phyloP scores from a whole-genome alignment of 23 tunicate species.

The Halocynthia aurantium region DNA sequence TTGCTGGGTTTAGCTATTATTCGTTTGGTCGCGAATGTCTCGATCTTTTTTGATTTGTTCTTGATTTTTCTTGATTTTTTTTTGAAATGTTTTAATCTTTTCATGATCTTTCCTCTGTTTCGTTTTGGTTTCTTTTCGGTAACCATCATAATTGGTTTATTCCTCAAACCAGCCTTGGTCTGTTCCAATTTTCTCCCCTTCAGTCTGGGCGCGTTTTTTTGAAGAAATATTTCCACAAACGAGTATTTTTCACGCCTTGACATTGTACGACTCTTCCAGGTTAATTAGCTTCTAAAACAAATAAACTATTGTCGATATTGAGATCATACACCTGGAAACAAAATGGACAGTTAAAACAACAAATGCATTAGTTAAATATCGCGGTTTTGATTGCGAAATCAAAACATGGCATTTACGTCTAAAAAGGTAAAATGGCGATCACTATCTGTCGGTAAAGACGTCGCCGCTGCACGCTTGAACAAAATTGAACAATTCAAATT shows the following conservation, averaged over 20 bases:
- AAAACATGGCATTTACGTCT: too few relatives aligned
- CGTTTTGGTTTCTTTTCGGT: conserved; percentile 7
- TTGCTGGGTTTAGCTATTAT: conserved; percentile 18
- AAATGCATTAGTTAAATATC: too few relatives aligned
- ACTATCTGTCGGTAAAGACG: too few relatives aligned
- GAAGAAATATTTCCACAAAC: conserved; percentile 18
- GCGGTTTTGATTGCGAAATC: too few relatives aligned
- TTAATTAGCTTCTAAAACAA: too few relatives aligned
- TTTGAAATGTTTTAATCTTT: too few relatives aligned
- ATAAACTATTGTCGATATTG: too few relatives aligned
- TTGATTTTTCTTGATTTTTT: background rate
- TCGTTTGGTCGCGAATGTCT: background rate
- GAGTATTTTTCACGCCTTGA: conserved; percentile 10
- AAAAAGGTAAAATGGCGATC: too few relatives aligned
- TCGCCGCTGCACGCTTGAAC: too few relatives aligned
- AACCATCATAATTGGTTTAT: conserved; percentile 12
- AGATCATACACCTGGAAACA: too few relatives aligned
- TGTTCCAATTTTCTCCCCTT: background rate
- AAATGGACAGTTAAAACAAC: too few relatives aligned
- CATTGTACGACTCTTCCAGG: background rate
- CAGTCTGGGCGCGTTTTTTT: background rate
- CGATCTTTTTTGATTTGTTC: background rate
- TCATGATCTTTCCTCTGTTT: background rate
- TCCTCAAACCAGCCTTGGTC: conserved; percentile 3
- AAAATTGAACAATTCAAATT: too few relatives aligned